phyloP scores from a whole-genome alignment of 1,140 invertebrate genomes.

The Drosophila sproati region DNA sequence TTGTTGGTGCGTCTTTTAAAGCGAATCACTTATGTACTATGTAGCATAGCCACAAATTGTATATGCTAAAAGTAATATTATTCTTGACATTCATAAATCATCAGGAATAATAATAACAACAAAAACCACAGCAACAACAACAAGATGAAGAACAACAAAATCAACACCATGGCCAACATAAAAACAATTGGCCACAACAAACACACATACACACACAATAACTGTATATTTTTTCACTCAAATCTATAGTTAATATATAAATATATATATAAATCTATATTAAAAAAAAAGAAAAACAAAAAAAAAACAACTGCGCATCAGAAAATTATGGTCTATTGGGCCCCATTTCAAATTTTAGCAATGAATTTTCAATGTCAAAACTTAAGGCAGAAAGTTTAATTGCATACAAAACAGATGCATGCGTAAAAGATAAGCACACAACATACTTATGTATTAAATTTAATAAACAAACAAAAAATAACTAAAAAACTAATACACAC shows the following conservation, averaged over 20 bases:
- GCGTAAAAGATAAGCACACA: conserved; percentile 64
- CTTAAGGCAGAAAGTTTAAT: conserved; percentile 34
- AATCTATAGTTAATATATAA: conserved; percentile 74
- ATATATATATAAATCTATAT: conserved; percentile 29
- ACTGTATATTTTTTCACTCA: conserved; percentile 81
- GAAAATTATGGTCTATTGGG: conserved; percentile 9
- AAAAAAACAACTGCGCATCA: conserved; percentile 24
- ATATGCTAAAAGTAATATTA: conserved; percentile 29
- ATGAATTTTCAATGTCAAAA: conserved; percentile 50
- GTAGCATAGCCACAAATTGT: conserved; percentile 18
- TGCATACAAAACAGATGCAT: conserved; percentile 27
- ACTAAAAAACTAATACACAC: conserved; percentile 56
- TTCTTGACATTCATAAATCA: background rate
- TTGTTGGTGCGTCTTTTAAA: conserved; percentile 15
- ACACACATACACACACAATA: conserved; percentile 43
- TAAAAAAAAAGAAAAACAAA: conserved; percentile 25
- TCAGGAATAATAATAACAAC: conserved; percentile 24
- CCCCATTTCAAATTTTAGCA: conserved; percentile 47
- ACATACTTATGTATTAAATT: conserved; percentile 79
- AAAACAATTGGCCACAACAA: conserved; percentile 4
- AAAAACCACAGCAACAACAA: conserved; percentile 30
- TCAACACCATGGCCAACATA: conserved; percentile 14
- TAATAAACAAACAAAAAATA: conserved; percentile 39
- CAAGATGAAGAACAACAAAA: conserved; percentile 25
- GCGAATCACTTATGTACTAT: conserved; percentile 23